Evolutionary conservation across 2,113 vertebrate species (phyloP), one percentile per base, ranked within the genome.

Genomic region (Cettia cetti): DNA sequence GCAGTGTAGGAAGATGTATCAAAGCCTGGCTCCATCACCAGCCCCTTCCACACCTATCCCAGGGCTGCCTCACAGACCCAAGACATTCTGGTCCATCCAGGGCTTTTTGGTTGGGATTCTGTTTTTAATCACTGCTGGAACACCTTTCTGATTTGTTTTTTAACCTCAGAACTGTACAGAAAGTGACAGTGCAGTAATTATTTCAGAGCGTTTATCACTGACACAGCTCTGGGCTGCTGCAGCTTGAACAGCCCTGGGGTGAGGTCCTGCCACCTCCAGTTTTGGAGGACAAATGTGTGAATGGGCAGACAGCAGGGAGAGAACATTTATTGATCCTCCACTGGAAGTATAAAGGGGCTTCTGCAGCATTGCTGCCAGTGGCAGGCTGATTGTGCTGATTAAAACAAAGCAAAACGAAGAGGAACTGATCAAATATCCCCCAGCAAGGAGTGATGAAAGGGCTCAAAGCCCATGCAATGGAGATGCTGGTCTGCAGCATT

Each of bases 191-290:
- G 1, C 66, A 70, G 44, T 64, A 42, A 66, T 76, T 89, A 26
- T 82, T 69, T 89, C 56, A 65, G 52, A 44, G 57, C 71, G 56
- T 56, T 92, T 89, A 50, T 90, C 80, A 53, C 57, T 79, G 89
- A 45, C 57, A 75, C 60, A 90, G 79, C 71, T 61, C 37, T 18
- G 39, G 70, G 84, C 84, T 64, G 49, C 82, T 91, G 28, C 5
- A 10, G 3, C 78, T 82, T 82, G 3, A 8, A 68, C 61, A 68
- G 74, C 87, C 75, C 84, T 50, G 71, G 68, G 79, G 64, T 87
- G 59, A 92, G 94, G 75, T 70, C 82, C 82, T 91, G 82, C 77
- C 65, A 49, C 86, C 93, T 90, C 86, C 82, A n/a, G 72, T 44
- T 95, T 44, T 75, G 72, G 49, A 94, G 94, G 76, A 86, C 52